Evolutionary conservation across 2,797 vertebrate species (phyloP).

Genomic region (Phalloptychus januarius): DNA sequence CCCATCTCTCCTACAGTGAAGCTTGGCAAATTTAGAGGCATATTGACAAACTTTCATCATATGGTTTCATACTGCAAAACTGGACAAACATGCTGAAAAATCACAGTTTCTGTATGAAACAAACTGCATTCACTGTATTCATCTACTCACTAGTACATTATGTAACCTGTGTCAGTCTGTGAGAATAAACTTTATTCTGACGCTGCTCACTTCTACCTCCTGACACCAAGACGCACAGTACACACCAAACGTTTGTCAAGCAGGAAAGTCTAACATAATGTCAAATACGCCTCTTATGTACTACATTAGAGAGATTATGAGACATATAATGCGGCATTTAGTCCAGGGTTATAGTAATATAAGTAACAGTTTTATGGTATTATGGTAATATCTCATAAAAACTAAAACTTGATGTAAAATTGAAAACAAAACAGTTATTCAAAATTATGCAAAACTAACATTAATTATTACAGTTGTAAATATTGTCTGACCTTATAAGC

Average conservation of each 20-base stretch:
- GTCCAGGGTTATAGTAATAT: not conserved
- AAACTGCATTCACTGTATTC: not conserved
- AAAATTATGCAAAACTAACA: not conserved
- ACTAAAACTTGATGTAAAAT: not conserved
- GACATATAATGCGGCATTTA: not conserved
- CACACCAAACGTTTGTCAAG: not conserved
- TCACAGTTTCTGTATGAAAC: rapidly evolving
- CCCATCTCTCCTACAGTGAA: constrained; percentile 28
- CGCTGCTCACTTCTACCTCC: not conserved
- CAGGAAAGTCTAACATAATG: not conserved
- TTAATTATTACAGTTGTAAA: not conserved
- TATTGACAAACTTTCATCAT: constrained; percentile 13
- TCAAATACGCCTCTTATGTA: not conserved
- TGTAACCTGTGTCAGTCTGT: not conserved
- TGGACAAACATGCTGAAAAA: not conserved
- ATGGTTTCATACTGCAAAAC: not conserved
- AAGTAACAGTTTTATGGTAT: not conserved
- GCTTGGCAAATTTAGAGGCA: constrained; percentile 16
- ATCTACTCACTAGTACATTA: not conserved
- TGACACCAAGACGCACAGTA: not conserved
- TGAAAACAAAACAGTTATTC: not conserved
- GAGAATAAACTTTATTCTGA: not conserved
- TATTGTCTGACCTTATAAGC: not conserved
- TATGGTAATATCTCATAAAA: not conserved
- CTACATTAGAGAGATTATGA: not conserved